These are phyloP conservation scores for Oophaga sylvatica DNA, from an alignment of 2,797 vertebrate genomes.

Conservation along the genomic window DNA sequence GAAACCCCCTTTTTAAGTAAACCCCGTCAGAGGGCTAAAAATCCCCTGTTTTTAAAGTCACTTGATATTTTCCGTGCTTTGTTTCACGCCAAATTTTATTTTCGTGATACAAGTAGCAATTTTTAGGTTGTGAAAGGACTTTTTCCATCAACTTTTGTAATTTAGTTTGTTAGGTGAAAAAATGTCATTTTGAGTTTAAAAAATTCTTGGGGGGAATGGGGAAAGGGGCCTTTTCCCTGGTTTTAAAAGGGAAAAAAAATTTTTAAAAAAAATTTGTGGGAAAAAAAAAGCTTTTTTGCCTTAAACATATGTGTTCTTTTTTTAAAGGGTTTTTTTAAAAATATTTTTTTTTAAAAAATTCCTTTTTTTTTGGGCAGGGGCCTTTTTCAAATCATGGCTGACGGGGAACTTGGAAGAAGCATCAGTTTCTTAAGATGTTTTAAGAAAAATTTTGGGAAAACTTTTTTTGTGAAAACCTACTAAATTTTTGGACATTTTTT, in stretches of 20 bases:
- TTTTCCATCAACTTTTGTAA: conserved; percentile 53
- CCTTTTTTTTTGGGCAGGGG: conserved; percentile 21
- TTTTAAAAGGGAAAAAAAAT: conserved; percentile 48
- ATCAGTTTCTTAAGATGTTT: neutral
- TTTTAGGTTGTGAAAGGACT: conserved; percentile 54
- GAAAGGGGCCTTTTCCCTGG: conserved; percentile 53
- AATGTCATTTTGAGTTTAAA: conserved; percentile 59
- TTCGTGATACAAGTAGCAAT: conserved; percentile 56
- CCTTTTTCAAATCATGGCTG: neutral
- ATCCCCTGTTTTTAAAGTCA: conserved; percentile 54
- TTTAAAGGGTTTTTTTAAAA: conserved; percentile 41
- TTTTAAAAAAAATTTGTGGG: conserved; percentile 37
- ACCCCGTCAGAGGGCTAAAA: conserved; percentile 42
- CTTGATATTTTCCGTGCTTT: conserved; percentile 59
- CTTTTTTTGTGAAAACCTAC: neutral
- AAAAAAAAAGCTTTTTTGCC: conserved; percentile 38
- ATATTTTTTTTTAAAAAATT: conserved; percentile 29
- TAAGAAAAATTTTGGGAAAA: neutral
- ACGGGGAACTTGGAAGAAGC: neutral
- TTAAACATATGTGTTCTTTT: conserved; percentile 53
- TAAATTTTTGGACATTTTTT: neutral
- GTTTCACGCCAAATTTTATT: conserved; percentile 40
- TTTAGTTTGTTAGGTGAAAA: conserved; percentile 59
- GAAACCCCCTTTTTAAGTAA: conserved; percentile 63
- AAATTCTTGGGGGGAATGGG: conserved; percentile 56